These are phyloP conservation scores for Luehdorfia chinensis DNA, from an alignment of 1,140 invertebrate species.

Conservation along the genomic window DNA sequence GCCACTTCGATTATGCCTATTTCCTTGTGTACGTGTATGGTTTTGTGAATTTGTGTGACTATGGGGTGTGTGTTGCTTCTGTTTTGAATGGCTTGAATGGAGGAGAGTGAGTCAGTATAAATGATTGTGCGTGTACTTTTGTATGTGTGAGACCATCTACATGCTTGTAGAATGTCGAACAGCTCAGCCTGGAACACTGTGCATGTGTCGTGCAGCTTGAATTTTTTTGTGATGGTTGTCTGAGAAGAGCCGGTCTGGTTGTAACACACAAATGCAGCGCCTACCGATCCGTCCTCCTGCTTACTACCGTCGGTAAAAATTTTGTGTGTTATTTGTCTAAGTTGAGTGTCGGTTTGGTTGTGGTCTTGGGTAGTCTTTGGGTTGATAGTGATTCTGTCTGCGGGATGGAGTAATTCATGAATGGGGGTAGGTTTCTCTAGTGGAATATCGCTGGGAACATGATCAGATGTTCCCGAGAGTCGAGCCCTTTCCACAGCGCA, in stretches of 20 bases:
- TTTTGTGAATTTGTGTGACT: slow-evolving; percentile 9
- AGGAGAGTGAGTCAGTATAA: no score
- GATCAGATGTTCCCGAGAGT: neutral
- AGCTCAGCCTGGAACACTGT: slow-evolving; percentile 14
- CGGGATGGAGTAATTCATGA: slow-evolving; percentile 13
- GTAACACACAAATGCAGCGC: no score
- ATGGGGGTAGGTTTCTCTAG: slow-evolving; percentile 6
- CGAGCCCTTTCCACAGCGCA: neutral
- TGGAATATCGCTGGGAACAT: slow-evolving; percentile 3
- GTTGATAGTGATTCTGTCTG: neutral
- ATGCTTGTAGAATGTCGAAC: neutral
- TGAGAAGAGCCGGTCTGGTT: no score
- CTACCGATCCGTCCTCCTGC: no score
- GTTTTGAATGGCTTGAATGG: slow-evolving; percentile 9
- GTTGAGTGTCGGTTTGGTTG: neutral
- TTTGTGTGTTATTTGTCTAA: neutral
- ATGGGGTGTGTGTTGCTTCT: slow-evolving; percentile 19
- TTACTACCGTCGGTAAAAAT: slow-evolving; percentile 22
- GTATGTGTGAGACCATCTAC: neutral
- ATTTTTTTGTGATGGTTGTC: slow-evolving; percentile 1
- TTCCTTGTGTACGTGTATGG: neutral
- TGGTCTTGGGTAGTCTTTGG: neutral
- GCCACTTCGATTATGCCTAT: neutral
- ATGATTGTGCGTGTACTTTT: neutral
- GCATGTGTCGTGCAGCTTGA: slow-evolving; percentile 17